Conservation (phyloP, 2,113 vertebrate species). For the Silurus glanis region DNA sequence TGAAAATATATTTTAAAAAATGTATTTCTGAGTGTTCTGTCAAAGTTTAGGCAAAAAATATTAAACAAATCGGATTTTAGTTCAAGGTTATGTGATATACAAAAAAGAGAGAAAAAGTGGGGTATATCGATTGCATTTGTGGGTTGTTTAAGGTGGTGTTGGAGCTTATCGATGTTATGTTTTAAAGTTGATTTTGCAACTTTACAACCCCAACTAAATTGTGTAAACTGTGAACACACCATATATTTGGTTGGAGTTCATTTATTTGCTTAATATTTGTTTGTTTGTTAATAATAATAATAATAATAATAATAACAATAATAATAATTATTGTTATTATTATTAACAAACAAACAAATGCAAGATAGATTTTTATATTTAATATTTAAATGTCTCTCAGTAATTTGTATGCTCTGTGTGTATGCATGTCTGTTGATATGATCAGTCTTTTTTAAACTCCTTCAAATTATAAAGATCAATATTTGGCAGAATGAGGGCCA, state of each 20-base stretch:
- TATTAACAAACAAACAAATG: too few species aligned
- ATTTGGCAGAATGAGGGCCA: neutral
- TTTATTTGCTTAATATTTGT: too few species aligned
- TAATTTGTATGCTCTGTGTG: neutral
- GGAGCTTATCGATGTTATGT: neutral
- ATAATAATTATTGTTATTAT: too few species aligned
- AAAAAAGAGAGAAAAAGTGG: neutral
- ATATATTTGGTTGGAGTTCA: too few species aligned
- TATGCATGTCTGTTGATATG: neutral
- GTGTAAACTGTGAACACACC: neutral
- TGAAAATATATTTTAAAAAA: neutral
- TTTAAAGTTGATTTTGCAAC: neutral
- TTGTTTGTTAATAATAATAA: too few species aligned
- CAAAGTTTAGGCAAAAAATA: neutral
- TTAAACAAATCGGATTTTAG: neutral
- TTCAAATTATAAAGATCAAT: neutral
- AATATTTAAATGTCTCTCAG: neutral
- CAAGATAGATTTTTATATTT: too few species aligned
- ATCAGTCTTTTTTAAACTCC: neutral
- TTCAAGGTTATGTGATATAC: neutral
- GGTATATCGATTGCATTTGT: neutral
- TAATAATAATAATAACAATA: too few species aligned
- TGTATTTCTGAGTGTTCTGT: neutral
- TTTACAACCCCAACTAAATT: too few species aligned
- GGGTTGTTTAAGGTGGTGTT: neutral